Evolutionary conservation across 2,888 invertebrate species (phyloP).

Genomic region (Clivina fossor): DNA sequence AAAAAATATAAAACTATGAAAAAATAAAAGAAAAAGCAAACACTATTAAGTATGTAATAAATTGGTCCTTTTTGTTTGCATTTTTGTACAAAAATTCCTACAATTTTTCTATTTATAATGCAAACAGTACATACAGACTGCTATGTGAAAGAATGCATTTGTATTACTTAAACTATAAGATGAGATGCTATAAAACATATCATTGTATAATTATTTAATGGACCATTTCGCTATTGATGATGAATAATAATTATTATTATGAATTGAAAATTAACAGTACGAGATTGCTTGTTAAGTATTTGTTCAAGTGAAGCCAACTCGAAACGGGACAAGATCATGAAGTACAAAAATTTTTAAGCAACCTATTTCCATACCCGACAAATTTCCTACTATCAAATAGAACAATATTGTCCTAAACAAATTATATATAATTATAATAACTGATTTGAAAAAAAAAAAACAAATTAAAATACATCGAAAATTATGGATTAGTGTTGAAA

Average conservation of each 20-base stretch:
- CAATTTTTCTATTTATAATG: conserved; percentile 31
- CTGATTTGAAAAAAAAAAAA: too few species aligned
- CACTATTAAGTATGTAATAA: conserved; percentile 19
- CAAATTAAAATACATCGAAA: too few species aligned
- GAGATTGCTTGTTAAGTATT: conserved; percentile 27
- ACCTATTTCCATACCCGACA: too few species aligned
- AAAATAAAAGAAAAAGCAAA: too few species aligned
- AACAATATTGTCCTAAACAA: too few species aligned
- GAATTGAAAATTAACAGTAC: conserved; percentile 23
- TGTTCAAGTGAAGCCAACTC: conserved; percentile 23
- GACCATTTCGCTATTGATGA: conserved; percentile 32
- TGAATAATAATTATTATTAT: conserved; percentile 22
- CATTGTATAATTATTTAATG: conserved; percentile 33
- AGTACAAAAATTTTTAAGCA: too few species aligned
- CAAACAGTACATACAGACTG: conserved; percentile 30
- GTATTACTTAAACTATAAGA: conserved; percentile 23
- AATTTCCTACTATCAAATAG: too few species aligned
- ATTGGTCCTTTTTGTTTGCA: conserved; percentile 27
- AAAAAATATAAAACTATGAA: conserved; percentile 19
- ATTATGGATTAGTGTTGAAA: too few species aligned
- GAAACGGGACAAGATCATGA: too few species aligned
- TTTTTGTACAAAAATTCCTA: conserved; percentile 32
- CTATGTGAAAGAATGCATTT: conserved; percentile 28
- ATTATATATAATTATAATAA: too few species aligned
- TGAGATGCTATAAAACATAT: conserved; percentile 31